These are phyloP conservation scores for Notarius quadriscutis DNA, from an alignment of 2,113 vertebrate species.

Conservation along the genomic window DNA sequence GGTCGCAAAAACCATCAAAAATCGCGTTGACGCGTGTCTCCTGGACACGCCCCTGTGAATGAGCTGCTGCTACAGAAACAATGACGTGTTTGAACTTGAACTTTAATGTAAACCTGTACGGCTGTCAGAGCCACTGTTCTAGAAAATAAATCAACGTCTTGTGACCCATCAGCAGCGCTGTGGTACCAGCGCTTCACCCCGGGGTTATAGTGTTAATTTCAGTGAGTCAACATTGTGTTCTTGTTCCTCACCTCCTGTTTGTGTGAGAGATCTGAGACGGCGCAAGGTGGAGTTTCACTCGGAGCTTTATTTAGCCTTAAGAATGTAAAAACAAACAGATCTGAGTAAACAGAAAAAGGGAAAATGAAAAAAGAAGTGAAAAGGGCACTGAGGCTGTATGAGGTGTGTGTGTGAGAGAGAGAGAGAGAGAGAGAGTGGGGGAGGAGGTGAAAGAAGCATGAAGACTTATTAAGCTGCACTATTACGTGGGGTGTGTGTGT, in stretches of 20 bases:
- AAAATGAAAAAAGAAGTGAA: not conserved
- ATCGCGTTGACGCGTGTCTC: no score
- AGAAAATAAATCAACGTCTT: not conserved
- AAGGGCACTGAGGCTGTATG: not conserved
- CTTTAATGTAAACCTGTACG: not conserved
- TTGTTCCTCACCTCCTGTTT: constrained; percentile 2
- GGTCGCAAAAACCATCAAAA: no score
- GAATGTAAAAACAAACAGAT: not conserved
- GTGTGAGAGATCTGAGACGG: not conserved
- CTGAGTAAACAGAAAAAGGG: not conserved
- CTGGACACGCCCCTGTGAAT: not conserved
- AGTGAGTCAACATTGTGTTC: not conserved
- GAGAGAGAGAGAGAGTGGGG: no score
- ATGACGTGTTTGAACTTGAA: not conserved
- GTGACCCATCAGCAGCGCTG: no score
- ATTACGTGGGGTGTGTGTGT: not conserved
- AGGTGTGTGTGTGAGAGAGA: not conserved
- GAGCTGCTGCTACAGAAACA: not conserved
- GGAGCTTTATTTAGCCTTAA: not conserved
- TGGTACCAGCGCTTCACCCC: not conserved
- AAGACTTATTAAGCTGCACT: not conserved
- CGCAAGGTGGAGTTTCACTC: not conserved
- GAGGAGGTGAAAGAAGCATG: not conserved
- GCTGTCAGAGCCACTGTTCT: not conserved
- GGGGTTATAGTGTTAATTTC: not conserved